phyloP scores from a whole-genome alignment of 1,140 invertebrate species.

The Drosophila melanogaster region DNA sequence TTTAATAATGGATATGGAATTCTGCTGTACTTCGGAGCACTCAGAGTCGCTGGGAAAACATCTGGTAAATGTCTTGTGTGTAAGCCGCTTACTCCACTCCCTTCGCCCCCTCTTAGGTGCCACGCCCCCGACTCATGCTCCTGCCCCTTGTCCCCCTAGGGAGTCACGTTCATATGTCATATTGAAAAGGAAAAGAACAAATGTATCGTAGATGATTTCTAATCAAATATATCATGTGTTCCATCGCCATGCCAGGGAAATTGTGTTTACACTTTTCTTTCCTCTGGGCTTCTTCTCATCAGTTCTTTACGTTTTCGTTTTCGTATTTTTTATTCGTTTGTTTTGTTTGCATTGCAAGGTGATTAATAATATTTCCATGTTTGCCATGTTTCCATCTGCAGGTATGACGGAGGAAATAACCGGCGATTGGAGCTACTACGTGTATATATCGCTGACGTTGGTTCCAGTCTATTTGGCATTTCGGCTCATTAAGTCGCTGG shows the following conservation, averaged over 20 bases:
- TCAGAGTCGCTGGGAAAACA: slow-evolving; percentile 22
- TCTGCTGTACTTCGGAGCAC: slow-evolving; percentile 16
- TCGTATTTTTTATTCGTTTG: background rate
- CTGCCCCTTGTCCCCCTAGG: slow-evolving; percentile 1
- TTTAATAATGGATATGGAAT: slow-evolving; percentile 19
- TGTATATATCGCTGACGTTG: slow-evolving; percentile 80
- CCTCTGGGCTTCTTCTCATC: background rate
- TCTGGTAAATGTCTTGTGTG: slow-evolving; percentile 27
- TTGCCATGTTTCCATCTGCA: slow-evolving; percentile 35
- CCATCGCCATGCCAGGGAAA: slow-evolving; percentile 13
- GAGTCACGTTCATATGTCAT: slow-evolving; percentile 40
- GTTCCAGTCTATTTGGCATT: slow-evolving; percentile 84
- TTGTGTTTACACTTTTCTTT: slow-evolving; percentile 23
- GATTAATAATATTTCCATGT: slow-evolving; percentile 26
- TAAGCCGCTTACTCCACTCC: slow-evolving; percentile 26
- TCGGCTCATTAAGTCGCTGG: slow-evolving; percentile 84
- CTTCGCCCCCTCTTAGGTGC: background rate
- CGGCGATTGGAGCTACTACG: slow-evolving; percentile 81
- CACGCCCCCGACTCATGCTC: too few species aligned
- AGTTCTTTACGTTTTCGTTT: background rate
- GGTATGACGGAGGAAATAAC: slow-evolving; percentile 84
- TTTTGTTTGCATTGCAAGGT: slow-evolving; percentile 15
- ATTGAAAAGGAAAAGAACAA: slow-evolving; percentile 27
- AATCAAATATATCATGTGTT: slow-evolving; percentile 44
- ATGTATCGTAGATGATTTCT: slow-evolving; percentile 43